A percentile compares a stretch with the other conserved stretches of the same genome.
Evolutionary conservation across 2,797 vertebrate species (phyloP).

Genomic region (Echeneis naucrates): DNA sequence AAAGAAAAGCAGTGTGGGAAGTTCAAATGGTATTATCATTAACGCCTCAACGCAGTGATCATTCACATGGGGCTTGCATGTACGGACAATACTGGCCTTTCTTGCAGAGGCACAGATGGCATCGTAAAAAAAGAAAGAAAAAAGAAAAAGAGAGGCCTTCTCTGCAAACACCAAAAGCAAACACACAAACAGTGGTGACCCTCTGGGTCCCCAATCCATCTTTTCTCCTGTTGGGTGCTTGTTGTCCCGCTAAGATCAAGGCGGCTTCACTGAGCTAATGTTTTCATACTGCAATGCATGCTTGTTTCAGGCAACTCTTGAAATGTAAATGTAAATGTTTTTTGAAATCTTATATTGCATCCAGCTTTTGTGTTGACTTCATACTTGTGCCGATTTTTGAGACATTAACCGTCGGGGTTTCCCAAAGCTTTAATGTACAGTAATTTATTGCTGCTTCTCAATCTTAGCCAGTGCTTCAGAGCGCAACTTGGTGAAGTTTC

Average conservation of each 20-base stretch:
- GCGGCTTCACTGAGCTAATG: slow-evolving; percentile 61
- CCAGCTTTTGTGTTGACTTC: slow-evolving; percentile 64
- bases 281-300: slow-evolving; percentile 66
- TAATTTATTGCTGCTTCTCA: slow-evolving; percentile 61
- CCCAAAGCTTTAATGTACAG: slow-evolving; percentile 55
- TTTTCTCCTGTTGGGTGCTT: slow-evolving; percentile 79
- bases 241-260: slow-evolving; percentile 79
- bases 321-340: slow-evolving; percentile 76
- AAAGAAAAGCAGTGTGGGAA: slow-evolving; percentile 82
- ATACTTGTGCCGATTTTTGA: slow-evolving; percentile 40
- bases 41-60: slow-evolving; percentile 78
- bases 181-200: slow-evolving; percentile 86
- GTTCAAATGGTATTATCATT: slow-evolving; percentile 84
- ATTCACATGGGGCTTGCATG: slow-evolving; percentile 75
- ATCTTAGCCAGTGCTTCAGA: slow-evolving; percentile 46
- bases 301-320: slow-evolving; percentile 66
- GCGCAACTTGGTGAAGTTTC: slow-evolving; percentile 34
- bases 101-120: slow-evolving; percentile 81
- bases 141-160: slow-evolving; percentile 67
- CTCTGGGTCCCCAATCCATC: slow-evolving; percentile 83
- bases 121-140: slow-evolving; percentile 72
- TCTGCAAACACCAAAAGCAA: slow-evolving; percentile 85
- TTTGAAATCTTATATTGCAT: slow-evolving; percentile 62
- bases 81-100: slow-evolving; percentile 79
- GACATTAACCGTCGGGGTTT: slow-evolving; percentile 31